Evolutionary conservation across 1,140 invertebrate genomes (phyloP).

Genomic region (Lepeophtheirus salmonis): DNA sequence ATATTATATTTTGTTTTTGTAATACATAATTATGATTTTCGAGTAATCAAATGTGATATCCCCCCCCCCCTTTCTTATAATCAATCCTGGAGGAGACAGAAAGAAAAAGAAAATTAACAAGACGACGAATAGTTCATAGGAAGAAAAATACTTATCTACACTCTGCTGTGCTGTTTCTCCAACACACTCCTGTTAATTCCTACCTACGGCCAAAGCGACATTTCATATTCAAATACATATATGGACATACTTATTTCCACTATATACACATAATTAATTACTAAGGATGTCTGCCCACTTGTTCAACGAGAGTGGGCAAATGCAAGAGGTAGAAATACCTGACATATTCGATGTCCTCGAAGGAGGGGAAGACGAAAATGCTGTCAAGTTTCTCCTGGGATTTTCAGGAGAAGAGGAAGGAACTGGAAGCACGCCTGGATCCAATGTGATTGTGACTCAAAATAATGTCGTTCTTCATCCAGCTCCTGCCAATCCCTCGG

Average conservation of each 20-base stretch:
- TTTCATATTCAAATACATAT: neutral
- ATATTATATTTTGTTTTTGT: no score
- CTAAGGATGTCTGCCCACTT: conserved; percentile 13
- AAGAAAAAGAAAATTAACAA: no score
- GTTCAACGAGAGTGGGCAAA: conserved; percentile 13
- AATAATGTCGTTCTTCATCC: neutral
- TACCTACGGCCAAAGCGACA: neutral
- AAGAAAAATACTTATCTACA: no score
- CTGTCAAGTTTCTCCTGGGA: conserved; percentile 16
- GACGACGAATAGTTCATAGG: no score
- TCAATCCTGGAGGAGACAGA: no score
- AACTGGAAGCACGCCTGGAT: neutral
- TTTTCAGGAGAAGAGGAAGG: conserved; percentile 7
- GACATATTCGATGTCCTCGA: conserved; percentile 18
- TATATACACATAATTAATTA: neutral
- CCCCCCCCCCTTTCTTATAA: no score
- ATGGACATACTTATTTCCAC: neutral
- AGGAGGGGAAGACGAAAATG: conserved; percentile 13
- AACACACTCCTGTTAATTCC: no score
- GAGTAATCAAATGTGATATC: no score
- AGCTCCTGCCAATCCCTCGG: neutral
- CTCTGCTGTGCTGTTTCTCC: no score
- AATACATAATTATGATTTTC: no score
- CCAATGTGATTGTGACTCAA: neutral
- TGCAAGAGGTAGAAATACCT: conserved; percentile 12